Evolutionary conservation across 1,140 invertebrate species (phyloP).

Genomic region (Diuraphis noxia): DNA sequence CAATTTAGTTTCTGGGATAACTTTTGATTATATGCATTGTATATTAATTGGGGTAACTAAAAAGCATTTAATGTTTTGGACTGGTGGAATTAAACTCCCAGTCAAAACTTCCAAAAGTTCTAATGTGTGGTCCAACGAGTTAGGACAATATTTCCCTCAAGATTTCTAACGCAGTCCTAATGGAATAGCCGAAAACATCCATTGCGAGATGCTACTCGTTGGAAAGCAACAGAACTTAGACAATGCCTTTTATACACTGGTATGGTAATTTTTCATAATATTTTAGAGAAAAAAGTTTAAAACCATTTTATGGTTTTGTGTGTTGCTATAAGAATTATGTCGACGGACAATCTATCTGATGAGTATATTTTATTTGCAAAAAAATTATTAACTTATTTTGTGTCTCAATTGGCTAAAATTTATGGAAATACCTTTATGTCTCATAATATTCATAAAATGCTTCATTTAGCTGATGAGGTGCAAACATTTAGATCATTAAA

Average conservation of each 20-base stretch:
- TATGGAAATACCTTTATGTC: too few relatives aligned
- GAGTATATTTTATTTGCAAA: constrained; percentile 16
- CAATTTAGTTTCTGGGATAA: not conserved
- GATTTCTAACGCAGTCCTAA: not conserved
- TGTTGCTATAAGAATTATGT: not conserved
- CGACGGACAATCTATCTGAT: not conserved
- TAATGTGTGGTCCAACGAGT: too few relatives aligned
- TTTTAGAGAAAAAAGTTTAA: not conserved
- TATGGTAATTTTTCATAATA: not conserved
- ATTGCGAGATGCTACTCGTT: not conserved
- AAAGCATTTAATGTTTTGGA: not conserved
- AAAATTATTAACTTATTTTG: not conserved
- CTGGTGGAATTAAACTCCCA: not conserved
- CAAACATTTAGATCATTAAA: too few relatives aligned
- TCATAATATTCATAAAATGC: too few relatives aligned
- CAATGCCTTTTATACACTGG: not conserved
- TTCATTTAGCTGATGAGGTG: too few relatives aligned
- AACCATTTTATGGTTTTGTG: constrained; percentile 6
- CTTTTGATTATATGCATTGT: constrained; percentile 34
- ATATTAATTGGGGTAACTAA: not conserved
- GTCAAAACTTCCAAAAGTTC: not conserved
- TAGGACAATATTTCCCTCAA: not conserved
- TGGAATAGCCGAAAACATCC: not conserved
- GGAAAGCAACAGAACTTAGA: not conserved
- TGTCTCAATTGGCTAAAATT: too few relatives aligned